phyloP scores from a whole-genome alignment of 2,888 invertebrate species.

The Athalia cordata region DNA sequence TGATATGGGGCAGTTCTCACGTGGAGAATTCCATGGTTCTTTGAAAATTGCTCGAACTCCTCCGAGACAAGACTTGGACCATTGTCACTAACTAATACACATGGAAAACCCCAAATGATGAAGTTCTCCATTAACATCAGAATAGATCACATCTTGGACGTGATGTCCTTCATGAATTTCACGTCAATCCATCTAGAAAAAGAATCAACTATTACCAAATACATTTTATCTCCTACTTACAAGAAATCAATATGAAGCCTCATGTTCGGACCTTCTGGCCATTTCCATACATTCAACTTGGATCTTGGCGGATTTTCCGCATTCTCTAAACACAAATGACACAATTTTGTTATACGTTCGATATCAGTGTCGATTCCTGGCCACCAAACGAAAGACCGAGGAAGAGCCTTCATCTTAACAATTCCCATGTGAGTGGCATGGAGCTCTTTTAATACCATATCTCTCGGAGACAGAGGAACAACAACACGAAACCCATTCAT shows the following conservation, averaged over 20 bases:
- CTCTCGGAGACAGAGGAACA: constrained; percentile 41
- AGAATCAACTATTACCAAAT: constrained; percentile 51
- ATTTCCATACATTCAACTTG: constrained; percentile 18
- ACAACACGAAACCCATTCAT: constrained; percentile 50
- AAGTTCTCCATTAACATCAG: constrained; percentile 45
- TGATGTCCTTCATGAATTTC: constrained; percentile 42
- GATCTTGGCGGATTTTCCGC: constrained; percentile 31
- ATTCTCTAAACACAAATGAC: constrained; percentile 50
- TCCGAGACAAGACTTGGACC: constrained; percentile 44
- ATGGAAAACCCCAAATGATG: constrained; percentile 44
- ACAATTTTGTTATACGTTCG: constrained; percentile 50
- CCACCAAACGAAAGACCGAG: constrained; percentile 49
- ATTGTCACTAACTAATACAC: constrained; percentile 41
- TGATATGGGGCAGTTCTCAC: constrained; percentile 46
- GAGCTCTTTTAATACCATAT: constrained; percentile 46
- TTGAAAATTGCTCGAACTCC: constrained; percentile 44
- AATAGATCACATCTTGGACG: constrained; percentile 43
- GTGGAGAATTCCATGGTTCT: constrained; percentile 40
- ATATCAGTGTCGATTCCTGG: constrained; percentile 43
- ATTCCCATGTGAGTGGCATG: constrained; percentile 49
- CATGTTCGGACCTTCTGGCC: constrained; percentile 26
- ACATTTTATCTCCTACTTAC: constrained; percentile 46
- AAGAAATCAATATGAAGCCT: constrained; percentile 36
- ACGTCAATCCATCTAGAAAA: constrained; percentile 55
- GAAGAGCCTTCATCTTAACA: constrained; percentile 45